Evolutionary conservation across 2,797 vertebrate genomes (phyloP), one percentile per base, ranked within the genome.

Genomic region (Micrastur ruficollis): DNA sequence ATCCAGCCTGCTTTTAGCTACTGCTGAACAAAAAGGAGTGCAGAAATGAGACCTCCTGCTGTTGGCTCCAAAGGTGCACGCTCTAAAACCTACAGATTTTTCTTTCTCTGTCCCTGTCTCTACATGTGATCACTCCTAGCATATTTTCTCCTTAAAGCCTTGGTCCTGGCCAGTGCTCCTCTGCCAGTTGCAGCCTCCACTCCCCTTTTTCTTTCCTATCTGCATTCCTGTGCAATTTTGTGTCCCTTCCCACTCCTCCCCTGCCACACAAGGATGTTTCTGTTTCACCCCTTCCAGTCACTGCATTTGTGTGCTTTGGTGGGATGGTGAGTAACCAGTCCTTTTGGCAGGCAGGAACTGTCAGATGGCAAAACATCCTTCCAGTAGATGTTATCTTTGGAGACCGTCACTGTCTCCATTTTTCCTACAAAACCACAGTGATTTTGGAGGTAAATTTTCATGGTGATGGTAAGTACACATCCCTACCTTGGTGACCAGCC

Each of bases 101-200:
- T 70, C 26, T 0, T 0, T 19, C 11, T 12, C 14, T 62, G 22
- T 26, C 61, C 5, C 4, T 6, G 0, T 25, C 4, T 4, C 29
- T 27, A 49, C 4, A 25, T 70, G 36, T 66, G 31, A 53, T 74
- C 17, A 46, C 4, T 62, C 22, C 66, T n/a, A 36, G 5, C 6
- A 7, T n/a, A 50, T 47, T 71, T 88, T 85, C 49, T 65, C 20
- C 21, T 44, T 32, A 56, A 68, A 80, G 14, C 36, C 38, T 63
- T 46, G 9, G 12, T 46, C 31, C 20, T 27, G 27, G 12, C 3
- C 58, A 87, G 13, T 36, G 23, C 44, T 67, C 6, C 21, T 80
- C 66, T 80, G 32, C 31, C 34, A 72, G 34, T 0, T 61, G 26
- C 40, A 58, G 40, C 12, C 9, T 15, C 15, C 7, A 14, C 18